phyloP scores from a whole-genome alignment of 2,888 invertebrate genomes.

The Stomorhina lunata region DNA sequence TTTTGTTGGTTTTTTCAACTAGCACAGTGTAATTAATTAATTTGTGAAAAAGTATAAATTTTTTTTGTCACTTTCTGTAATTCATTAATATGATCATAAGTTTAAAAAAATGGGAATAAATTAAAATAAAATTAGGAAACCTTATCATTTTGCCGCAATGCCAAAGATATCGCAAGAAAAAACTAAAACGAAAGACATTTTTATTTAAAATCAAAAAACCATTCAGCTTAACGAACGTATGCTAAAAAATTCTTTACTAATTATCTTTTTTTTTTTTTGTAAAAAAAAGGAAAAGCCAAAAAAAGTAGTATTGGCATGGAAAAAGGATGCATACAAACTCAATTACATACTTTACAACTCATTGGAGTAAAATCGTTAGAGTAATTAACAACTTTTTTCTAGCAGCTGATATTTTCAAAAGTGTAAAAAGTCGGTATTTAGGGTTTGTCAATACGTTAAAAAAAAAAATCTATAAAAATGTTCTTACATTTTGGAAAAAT shows the following conservation, averaged over 20 bases:
- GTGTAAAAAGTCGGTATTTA: too few relatives aligned
- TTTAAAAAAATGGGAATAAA: slow-evolving; percentile 35
- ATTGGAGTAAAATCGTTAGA: slow-evolving; percentile 43
- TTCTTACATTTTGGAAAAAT: too few relatives aligned
- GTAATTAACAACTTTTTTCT: slow-evolving; percentile 23
- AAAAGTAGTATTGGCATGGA: background rate
- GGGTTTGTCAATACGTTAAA: too few relatives aligned
- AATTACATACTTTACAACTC: slow-evolving; percentile 44
- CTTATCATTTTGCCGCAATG: slow-evolving; percentile 3
- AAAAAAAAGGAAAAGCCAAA: background rate
- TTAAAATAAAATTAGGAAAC: slow-evolving; percentile 43
- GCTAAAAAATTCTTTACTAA: slow-evolving; percentile 17
- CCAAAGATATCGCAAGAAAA: background rate
- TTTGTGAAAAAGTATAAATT: background rate
- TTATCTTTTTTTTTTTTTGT: slow-evolving; percentile 5
- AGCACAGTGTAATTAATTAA: too few relatives aligned
- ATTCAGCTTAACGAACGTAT: background rate
- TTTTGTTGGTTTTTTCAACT: too few relatives aligned
- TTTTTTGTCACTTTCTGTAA: background rate
- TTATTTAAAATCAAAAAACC: background rate
- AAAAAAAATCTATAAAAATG: too few relatives aligned
- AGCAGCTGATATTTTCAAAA: background rate
- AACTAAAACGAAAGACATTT: background rate
- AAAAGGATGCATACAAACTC: slow-evolving; percentile 30
- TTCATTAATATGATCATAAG: slow-evolving; percentile 44